phyloP scores from a whole-genome alignment of 2,888 invertebrate species.

The Rotaria socialis region DNA sequence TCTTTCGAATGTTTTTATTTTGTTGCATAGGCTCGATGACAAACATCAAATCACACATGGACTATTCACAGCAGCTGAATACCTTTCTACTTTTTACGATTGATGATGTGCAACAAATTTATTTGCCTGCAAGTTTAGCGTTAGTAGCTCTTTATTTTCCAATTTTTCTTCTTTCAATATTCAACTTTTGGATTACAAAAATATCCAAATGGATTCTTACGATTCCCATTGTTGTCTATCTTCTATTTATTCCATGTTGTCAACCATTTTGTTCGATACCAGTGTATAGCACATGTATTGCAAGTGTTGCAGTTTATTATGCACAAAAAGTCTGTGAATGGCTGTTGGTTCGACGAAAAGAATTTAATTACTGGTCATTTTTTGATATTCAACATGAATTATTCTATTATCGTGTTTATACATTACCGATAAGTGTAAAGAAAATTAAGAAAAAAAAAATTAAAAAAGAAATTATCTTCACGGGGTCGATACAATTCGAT shows the following conservation, averaged over 20 bases:
- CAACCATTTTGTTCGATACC: background rate
- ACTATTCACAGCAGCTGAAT: background rate
- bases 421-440: background rate
- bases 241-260: background rate
- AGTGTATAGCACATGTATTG: background rate
- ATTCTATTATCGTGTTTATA: background rate
- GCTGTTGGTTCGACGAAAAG: background rate
- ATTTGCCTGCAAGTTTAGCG: background rate
- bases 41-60: background rate
- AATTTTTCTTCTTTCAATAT: background rate
- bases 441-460: background rate
- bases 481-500: background rate
- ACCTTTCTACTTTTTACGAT: background rate
- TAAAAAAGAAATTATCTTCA: background rate
- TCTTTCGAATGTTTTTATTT: background rate
- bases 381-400: slow-evolving; percentile 16
- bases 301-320: background rate
- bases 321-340: slow-evolving; percentile 11
- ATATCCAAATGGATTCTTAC: background rate
- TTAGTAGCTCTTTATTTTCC: background rate
- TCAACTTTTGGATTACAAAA: background rate
- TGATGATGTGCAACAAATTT: background rate
- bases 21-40: background rate
- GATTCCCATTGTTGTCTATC: background rate
- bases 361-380: background rate